Base-by-base conservation (phyloP, 1,140 invertebrate genomes). In the Scaptomyza hsui region DNA sequence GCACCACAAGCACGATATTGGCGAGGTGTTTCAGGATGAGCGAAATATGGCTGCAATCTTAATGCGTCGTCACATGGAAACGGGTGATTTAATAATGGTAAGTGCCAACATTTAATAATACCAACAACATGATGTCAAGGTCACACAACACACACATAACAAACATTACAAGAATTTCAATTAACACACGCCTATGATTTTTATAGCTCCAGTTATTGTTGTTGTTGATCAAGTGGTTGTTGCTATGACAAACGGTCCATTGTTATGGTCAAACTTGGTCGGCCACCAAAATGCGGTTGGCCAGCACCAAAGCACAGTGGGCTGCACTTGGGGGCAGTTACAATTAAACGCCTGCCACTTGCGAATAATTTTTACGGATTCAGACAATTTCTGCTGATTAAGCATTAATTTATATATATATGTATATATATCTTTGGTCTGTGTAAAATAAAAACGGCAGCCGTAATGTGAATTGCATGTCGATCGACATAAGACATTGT, bases 11-110 rank as follows among this genome's bases (percentile, higher is more conserved):
- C 92, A 94, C 60, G 94, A 96, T 67, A 93, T 97, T 59, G 97
- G 97, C 21, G 95, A 97, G 57, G 93, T 96, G 15, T 98, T 97
- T 92, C 97, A 98, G 89, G 97, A 98, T 91, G 94, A 95, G 68
- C 92, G 93, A 16, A 97, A 96, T 81, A 94, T 96, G 92, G 97
- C 97, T 16, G 97, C 97, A 7, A 93, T 98, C 82, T 92, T 97
- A 39, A 93, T 97, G 81, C 94, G 96, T 79, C 94, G 94, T 82
- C 95, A 96, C 89, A 94, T 94, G 72, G 92, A 94, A 76, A 95
- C 95, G 92, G 96, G 96, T 56, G 94, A 95, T 92, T 92, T 97
- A 68, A 93, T 97, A 81, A 94, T 97, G 95, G 97, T 97, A 93
- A 95, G 95, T 88, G 26, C 2, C n/a, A n/a, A 41, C 3, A 5